A percentile compares a stretch with the other conserved stretches of the same genome.
phyloP scores from a whole-genome alignment of 2,888 invertebrate species.

The Deroplatys truncata region DNA sequence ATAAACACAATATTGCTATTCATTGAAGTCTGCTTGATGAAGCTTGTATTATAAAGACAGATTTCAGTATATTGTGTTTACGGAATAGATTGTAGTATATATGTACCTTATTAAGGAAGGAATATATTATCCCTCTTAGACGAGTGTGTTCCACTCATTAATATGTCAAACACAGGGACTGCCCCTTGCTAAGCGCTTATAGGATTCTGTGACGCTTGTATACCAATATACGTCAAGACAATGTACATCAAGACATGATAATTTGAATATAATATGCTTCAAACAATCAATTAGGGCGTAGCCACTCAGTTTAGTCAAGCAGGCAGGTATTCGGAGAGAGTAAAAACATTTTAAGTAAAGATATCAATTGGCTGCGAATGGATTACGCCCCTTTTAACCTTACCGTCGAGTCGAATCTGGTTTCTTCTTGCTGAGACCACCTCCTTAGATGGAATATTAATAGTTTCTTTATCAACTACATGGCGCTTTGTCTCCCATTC shows the following conservation, averaged over 20 bases:
- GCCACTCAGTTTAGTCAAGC: neutral
- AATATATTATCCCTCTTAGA: neutral
- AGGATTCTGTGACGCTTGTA: neutral
- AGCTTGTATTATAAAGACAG: too few species aligned
- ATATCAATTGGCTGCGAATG: neutral
- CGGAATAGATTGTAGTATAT: neutral
- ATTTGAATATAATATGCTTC: conserved; percentile 7
- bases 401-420: neutral
- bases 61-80: too few species aligned
- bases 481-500: too few species aligned
- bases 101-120: neutral
- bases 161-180: neutral
- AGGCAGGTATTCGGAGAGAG: neutral
- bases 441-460: neutral
- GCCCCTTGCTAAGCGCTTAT: neutral
- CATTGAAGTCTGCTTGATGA: too few species aligned
- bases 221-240: neutral
- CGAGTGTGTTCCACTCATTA: neutral
- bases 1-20: too few species aligned
- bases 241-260: conserved; percentile 11
- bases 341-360: neutral
- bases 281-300: conserved; percentile 6
- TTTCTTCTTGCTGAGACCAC: neutral
- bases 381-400: neutral
- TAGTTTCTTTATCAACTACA: neutral